Percentiles rank a stretch among this genome's conserved stretches.
phyloP scores from a whole-genome alignment of 2,113 vertebrate species.

The Dissostichus mawsoni region DNA sequence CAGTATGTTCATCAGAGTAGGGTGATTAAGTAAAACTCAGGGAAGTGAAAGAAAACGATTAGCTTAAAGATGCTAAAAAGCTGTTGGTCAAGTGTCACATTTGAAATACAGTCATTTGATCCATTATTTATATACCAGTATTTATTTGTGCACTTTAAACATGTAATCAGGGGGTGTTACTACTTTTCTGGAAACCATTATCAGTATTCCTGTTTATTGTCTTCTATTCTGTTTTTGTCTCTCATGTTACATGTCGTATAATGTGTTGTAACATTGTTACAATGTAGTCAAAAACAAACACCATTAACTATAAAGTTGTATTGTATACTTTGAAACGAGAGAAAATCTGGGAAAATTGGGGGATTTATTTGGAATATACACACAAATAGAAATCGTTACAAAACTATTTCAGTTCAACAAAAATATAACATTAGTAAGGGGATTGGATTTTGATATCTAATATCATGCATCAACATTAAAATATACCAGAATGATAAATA shows the following conservation, averaged over 20 bases:
- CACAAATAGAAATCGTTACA: not conserved
- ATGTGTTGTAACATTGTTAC: not conserved
- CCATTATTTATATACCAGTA: not conserved
- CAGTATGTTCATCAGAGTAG: no score
- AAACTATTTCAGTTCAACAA: not conserved
- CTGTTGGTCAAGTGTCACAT: no score
- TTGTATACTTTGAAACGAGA: conserved; percentile 2
- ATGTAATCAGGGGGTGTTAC: not conserved
- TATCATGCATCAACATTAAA: not conserved
- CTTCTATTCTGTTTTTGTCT: not conserved
- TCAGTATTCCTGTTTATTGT: not conserved
- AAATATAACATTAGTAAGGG: not conserved
- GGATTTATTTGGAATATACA: conserved; percentile 50
- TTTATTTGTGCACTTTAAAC: not conserved
- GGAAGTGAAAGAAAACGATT: no score
- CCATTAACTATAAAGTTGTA: not conserved
- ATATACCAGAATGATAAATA: conserved; percentile 18
- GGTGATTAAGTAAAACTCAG: no score
- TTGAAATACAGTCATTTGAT: not conserved
- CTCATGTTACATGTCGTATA: not conserved
- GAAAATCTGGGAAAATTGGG: not conserved
- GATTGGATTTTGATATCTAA: not conserved
- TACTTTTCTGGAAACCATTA: not conserved
- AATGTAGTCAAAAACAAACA: not conserved
- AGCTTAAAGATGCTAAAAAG: no score